A percentile compares a stretch with the other conserved stretches of the same genome.
These are phyloP conservation scores for Chironex yamaguchii DNA, from an alignment of 30 jellyfish, hydroid and myxozoan species.

Conservation along the genomic window DNA sequence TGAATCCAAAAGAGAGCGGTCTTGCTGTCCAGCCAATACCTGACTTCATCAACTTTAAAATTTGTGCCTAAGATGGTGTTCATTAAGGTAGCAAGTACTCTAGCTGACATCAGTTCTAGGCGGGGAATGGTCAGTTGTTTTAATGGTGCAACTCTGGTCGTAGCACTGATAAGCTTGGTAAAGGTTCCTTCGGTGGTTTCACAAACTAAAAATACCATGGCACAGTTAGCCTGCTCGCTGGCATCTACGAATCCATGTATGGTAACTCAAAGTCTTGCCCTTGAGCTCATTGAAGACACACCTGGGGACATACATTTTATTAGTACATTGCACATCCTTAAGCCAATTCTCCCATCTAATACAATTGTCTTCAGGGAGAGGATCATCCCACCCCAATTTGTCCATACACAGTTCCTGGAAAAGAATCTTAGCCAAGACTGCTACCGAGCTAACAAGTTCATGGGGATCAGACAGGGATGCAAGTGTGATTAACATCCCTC, in stretches of 20 bases:
- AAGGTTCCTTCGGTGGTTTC: background rate
- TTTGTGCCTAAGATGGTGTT: constrained; percentile 10
- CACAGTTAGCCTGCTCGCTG: constrained; percentile 56
- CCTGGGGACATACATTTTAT: background rate
- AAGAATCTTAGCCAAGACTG: constrained; percentile 17
- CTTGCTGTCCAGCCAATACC: constrained; percentile 49
- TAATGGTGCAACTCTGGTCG: constrained; percentile 45
- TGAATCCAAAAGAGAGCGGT: constrained; percentile 30
- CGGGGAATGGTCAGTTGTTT: no score
- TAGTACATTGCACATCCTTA: background rate
- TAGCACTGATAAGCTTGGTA: constrained; percentile 40
- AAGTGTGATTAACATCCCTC: constrained; percentile 20
- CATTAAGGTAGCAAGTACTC: constrained; percentile 35
- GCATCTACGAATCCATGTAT: constrained; percentile 58
- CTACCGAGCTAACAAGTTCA: constrained; percentile 2
- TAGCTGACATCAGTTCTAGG: no score
- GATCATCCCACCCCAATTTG: constrained; percentile 43
- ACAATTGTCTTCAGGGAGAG: background rate
- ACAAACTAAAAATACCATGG: constrained; percentile 27
- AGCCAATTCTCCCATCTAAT: background rate
- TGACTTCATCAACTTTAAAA: background rate
- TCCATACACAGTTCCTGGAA: constrained; percentile 22
- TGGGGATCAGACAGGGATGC: constrained; percentile 42
- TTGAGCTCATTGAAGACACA: constrained; percentile 4
- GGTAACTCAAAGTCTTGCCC: background rate